Conservation (phyloP, 1,140 invertebrate species). For the Solen grandis region DNA sequence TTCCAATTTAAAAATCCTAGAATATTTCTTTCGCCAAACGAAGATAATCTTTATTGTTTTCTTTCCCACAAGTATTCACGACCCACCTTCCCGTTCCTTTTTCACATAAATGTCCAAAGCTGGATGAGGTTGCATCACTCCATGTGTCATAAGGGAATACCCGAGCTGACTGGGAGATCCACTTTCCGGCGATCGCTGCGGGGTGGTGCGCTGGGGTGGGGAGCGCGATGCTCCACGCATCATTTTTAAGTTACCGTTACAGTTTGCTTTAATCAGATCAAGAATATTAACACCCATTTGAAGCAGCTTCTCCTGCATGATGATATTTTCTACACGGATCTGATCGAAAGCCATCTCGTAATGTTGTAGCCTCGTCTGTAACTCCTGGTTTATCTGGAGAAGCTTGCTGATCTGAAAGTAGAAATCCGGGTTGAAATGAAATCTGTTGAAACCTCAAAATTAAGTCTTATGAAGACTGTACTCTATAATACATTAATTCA, state of each 20-base stretch:
- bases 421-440: too few species aligned
- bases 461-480: too few species aligned
- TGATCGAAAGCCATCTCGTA: conserved; percentile 50
- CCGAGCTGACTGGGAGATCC: background rate
- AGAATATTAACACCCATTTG: conserved; percentile 50
- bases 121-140: background rate
- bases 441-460: too few species aligned
- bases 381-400: conserved; percentile 47
- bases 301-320: conserved; percentile 49
- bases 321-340: conserved; percentile 45
- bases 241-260: conserved; percentile 25
- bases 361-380: conserved; percentile 31
- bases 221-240: conserved; percentile 27
- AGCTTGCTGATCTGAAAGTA: conserved; percentile 48
- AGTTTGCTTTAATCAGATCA: conserved; percentile 36
- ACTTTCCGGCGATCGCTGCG: conserved; percentile 28
- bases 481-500: too few species aligned
- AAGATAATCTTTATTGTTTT: too few species aligned
- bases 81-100: conserved; percentile 39
- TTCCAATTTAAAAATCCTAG: conserved; percentile 57
- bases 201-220: conserved; percentile 16
- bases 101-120: conserved; percentile 23
- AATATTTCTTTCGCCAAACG: conserved; percentile 36
- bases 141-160: conserved; percentile 2
- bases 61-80: too few species aligned